These are phyloP conservation scores for Pseudococcus viburni DNA, from an alignment of 2,888 invertebrate species.

Conservation along the genomic window DNA sequence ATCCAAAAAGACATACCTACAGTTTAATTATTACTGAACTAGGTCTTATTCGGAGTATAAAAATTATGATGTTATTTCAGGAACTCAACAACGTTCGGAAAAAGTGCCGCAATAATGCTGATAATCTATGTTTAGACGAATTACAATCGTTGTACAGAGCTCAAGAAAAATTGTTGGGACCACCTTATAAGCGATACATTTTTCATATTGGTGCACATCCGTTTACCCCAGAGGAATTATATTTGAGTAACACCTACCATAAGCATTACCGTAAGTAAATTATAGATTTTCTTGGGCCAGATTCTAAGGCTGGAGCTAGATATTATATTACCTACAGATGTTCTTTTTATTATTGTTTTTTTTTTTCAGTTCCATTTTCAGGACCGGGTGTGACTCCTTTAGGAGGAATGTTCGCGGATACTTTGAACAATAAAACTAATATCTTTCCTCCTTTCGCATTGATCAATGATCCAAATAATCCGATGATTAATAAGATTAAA, in stretches of 20 bases:
- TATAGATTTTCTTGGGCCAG: background rate
- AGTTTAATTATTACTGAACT: too few species aligned
- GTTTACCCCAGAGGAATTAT: slow-evolving; percentile 7
- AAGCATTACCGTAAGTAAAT: background rate
- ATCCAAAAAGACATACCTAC: too few species aligned
- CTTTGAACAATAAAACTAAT: slow-evolving; percentile 30
- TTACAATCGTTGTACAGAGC: background rate
- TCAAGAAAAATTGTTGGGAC: background rate
- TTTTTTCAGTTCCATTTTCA: background rate
- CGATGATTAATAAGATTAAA: background rate
- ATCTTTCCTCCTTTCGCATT: slow-evolving; percentile 80
- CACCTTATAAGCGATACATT: background rate
- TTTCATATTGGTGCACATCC: background rate
- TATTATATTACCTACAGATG: background rate
- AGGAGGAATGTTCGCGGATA: slow-evolving; percentile 30
- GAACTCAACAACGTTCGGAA: slow-evolving; percentile 7
- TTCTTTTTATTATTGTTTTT: too few species aligned
- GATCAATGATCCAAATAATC: slow-evolving; percentile 72
- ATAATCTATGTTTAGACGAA: slow-evolving; percentile 27
- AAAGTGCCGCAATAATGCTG: background rate
- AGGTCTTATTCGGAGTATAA: background rate
- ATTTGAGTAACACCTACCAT: background rate
- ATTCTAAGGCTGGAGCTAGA: background rate
- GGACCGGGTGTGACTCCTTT: background rate
- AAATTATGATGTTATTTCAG: background rate